Percentiles rank a stretch among this genome's conserved stretches.
These are phyloP conservation scores for Hermetia illucens DNA, from an alignment of 1,140 invertebrate species.

Conservation along the genomic window DNA sequence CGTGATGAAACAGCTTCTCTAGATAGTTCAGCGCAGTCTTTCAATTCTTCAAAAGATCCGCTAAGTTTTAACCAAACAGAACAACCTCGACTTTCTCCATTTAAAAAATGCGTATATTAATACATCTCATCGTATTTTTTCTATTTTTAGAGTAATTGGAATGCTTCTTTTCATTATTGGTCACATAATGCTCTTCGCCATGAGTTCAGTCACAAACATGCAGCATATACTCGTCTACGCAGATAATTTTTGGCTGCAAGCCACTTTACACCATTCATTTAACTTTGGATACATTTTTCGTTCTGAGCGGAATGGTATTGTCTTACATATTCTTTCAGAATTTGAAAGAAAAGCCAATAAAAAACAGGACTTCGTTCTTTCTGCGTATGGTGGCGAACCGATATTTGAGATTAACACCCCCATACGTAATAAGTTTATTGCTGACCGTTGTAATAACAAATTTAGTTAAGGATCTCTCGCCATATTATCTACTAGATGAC, in stretches of 20 bases:
- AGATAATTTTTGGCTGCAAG: constrained; percentile 23
- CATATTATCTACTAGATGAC: constrained; percentile 27
- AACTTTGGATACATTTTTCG: constrained; percentile 36
- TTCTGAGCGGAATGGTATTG: constrained; percentile 34
- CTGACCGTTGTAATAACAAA: constrained; percentile 28
- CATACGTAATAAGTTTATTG: constrained; percentile 32
- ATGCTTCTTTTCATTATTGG: constrained; percentile 6
- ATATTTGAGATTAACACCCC: constrained; percentile 32
- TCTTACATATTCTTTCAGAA: constrained; percentile 28
- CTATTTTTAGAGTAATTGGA: constrained; percentile 5
- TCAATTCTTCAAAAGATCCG: not conserved
- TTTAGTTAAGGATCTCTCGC: constrained; percentile 26
- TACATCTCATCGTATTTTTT: constrained; percentile 2
- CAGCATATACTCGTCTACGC: constrained; percentile 16
- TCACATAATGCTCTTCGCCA: constrained; percentile 31
- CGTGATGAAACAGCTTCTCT: no score
- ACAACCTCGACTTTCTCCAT: constrained; percentile 1
- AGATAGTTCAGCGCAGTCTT: no score
- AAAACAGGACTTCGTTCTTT: constrained; percentile 12
- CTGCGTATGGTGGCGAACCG: constrained; percentile 22
- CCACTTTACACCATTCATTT: constrained; percentile 29
- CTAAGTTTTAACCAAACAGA: not conserved
- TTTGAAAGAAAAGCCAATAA: constrained; percentile 14
- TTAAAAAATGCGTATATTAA: constrained; percentile 3
- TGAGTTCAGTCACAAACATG: constrained; percentile 26